Percentiles rank a stretch among this genome's conserved stretches.
Evolutionary conservation across 2,113 vertebrate genomes (phyloP).

Genomic region (Engystomops pustulosus): DNA sequence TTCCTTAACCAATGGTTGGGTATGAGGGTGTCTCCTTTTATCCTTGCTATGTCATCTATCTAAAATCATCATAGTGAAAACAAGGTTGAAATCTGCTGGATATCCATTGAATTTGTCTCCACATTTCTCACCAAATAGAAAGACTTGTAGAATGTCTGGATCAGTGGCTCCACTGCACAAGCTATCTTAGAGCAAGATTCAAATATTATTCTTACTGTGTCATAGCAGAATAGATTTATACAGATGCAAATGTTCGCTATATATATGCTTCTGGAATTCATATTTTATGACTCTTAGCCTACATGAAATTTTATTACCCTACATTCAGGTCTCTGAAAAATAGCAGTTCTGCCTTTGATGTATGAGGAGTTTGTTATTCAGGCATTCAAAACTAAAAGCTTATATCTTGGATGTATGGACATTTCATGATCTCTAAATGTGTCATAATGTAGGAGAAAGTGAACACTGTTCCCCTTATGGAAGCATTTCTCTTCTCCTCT

Average conservation of each 20-base stretch:
- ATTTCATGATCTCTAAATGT: conserved; percentile 12
- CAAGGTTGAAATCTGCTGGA: too few relatives aligned
- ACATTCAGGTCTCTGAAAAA: background rate
- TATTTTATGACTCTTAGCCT: conserved; percentile 18
- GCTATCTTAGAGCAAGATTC: background rate
- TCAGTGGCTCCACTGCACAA: conserved; percentile 25
- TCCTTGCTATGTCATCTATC: too few relatives aligned
- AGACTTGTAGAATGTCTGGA: conserved; percentile 20
- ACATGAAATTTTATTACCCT: conserved; percentile 30
- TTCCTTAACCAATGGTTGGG: too few relatives aligned
- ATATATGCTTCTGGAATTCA: conserved; percentile 38
- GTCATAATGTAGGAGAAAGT: background rate
- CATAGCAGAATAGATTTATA: conserved; percentile 46
- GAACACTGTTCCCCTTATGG: conserved; percentile 1
- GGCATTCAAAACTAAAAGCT: conserved; percentile 7
- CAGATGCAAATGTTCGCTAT: conserved; percentile 3
- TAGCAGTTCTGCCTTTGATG: background rate
- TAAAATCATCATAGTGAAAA: too few relatives aligned
- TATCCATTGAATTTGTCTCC: background rate
- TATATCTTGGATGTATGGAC: background rate
- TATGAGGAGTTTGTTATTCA: conserved; percentile 18
- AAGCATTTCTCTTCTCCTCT: background rate
- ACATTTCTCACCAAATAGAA: conserved; percentile 11
- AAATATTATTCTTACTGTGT: conserved; percentile 52
- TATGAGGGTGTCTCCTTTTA: too few relatives aligned